Base-by-base conservation (phyloP, 2,888 invertebrate species). In the Eudemis profundana region DNA sequence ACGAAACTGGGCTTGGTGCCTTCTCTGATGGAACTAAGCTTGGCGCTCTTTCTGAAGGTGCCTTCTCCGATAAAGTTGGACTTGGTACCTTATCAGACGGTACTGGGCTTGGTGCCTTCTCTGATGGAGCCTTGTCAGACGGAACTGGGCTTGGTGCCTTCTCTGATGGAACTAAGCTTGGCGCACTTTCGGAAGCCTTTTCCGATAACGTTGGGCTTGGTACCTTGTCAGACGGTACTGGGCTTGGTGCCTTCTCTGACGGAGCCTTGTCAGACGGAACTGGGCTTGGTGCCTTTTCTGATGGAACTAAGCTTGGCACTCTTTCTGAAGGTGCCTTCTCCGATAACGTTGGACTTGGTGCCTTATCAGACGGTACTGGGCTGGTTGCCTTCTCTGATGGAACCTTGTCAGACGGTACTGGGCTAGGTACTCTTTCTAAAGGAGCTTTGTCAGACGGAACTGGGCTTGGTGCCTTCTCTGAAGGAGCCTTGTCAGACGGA, bases 21-120 rank as follows among this genome's bases (percentile, higher is more conserved):
- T n/a, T n/a, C n/a, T n/a, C n/a, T n/a, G n/a, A n/a, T n/a, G n/a
- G n/a, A n/a, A n/a, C n/a, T n/a, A n/a, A n/a, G n/a, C 57, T 69
- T 0, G 68, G 7, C 5, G 47, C 47, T 23, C 27, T 27, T n/a
- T 47, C 40, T 2, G 40, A 42, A 7, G 8, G 51, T 4, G 2
- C n/a, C n/a, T n/a, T n/a, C n/a, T n/a, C n/a, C n/a, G n/a, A n/a
- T n/a, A n/a, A n/a, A n/a, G n/a, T n/a, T n/a, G n/a, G n/a, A n/a
- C n/a, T n/a, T n/a, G n/a, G n/a, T n/a, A n/a, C 62, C 17, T 70
- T 69, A 0, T 65, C 56, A 1, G 66, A 66, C 8, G 51, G 44
- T 8, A 40, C 56, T 0, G 49, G 44, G 27, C 50, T 69, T 8
- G 50, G 61, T 29, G 38, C 51, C 4, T 66, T 66, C 0, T 69